Evolutionary conservation across 2,113 vertebrate species (phyloP).

Genomic region (Synchiropus splendidus): DNA sequence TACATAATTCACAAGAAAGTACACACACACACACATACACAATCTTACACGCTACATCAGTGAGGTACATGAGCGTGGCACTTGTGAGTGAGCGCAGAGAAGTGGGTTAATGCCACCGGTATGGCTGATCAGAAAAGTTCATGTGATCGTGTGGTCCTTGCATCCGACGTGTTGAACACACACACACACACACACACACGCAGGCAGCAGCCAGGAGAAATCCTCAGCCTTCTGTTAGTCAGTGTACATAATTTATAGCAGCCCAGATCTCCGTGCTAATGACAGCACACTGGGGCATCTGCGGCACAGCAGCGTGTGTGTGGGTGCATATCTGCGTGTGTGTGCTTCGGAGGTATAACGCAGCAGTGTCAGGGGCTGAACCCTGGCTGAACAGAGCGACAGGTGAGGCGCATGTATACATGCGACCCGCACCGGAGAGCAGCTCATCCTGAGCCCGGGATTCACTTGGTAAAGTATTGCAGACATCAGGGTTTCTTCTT

Average conservation of each 20-base stretch:
- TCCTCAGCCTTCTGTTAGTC: slow-evolving; percentile 62
- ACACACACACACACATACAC: slow-evolving; percentile 29
- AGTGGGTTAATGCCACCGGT: slow-evolving; percentile 7
- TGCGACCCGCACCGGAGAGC: too few relatives aligned
- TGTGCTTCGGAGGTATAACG: slow-evolving; percentile 23
- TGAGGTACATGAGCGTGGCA: slow-evolving; percentile 28
- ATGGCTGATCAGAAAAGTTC: slow-evolving; percentile 23
- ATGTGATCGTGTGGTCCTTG: slow-evolving; percentile 4
- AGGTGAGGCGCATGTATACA: neutral
- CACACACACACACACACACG: slow-evolving; percentile 2
- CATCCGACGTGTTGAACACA: slow-evolving; percentile 6
- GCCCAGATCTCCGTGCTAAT: slow-evolving; percentile 64
- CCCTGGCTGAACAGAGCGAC: slow-evolving; percentile 22
- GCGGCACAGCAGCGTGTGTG: slow-evolving; percentile 50
- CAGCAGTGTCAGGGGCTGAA: slow-evolving; percentile 44
- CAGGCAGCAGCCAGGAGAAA: slow-evolving; percentile 44
- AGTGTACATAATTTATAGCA: slow-evolving; percentile 68
- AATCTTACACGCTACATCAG: slow-evolving; percentile 18
- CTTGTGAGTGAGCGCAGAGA: slow-evolving; percentile 9
- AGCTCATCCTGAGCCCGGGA: too few relatives aligned
- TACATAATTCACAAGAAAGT: slow-evolving; percentile 55
- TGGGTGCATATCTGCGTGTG: slow-evolving; percentile 18
- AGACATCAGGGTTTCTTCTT: too few relatives aligned
- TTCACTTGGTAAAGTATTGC: too few relatives aligned
- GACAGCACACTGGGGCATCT: slow-evolving; percentile 62